Conservation (phyloP, 2,797 vertebrate species). For the Chaunax sp. region DNA sequence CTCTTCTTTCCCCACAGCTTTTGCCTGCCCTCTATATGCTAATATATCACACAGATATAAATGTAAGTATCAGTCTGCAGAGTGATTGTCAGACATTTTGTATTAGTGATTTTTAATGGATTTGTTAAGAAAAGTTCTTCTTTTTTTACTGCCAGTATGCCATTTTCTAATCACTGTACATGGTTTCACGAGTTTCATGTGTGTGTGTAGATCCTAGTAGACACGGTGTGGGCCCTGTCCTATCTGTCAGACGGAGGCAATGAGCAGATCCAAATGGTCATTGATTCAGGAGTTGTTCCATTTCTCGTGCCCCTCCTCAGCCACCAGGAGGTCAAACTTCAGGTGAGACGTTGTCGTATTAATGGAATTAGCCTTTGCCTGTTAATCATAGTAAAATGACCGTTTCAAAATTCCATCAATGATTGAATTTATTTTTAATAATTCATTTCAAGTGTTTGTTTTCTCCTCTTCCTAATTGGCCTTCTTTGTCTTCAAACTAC, state of each 20-base stretch:
- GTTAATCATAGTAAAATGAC: neutral
- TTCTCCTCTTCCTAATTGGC: neutral
- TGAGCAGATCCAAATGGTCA: conserved; percentile 99
- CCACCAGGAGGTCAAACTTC: conserved; percentile 99
- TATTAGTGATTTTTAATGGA: neutral
- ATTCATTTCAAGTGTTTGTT: neutral
- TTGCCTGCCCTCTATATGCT: conserved; percentile 97
- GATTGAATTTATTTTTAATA: too few relatives aligned
- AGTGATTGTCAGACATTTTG: neutral
- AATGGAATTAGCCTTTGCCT: neutral
- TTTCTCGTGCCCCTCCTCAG: conserved; percentile 98
- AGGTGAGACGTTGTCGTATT: conserved; percentile 82
- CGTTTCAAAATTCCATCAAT: neutral
- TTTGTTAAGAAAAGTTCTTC: neutral
- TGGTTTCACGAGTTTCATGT: neutral
- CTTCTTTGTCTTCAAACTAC: conserved; percentile 27
- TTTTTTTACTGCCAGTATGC: neutral
- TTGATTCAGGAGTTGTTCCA: conserved; percentile 97
- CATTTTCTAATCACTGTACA: neutral
- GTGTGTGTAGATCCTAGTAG: conserved; percentile 92
- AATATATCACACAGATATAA: conserved; percentile 99
- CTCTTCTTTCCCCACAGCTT: conserved; percentile 85
- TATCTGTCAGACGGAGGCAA: conserved; percentile 99
- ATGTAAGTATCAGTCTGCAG: conserved; percentile 87
- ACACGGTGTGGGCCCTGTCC: conserved; percentile 99